These are phyloP conservation scores for Heteromurus nitidus DNA, from an alignment of 2,888 invertebrate species.

Conservation along the genomic window DNA sequence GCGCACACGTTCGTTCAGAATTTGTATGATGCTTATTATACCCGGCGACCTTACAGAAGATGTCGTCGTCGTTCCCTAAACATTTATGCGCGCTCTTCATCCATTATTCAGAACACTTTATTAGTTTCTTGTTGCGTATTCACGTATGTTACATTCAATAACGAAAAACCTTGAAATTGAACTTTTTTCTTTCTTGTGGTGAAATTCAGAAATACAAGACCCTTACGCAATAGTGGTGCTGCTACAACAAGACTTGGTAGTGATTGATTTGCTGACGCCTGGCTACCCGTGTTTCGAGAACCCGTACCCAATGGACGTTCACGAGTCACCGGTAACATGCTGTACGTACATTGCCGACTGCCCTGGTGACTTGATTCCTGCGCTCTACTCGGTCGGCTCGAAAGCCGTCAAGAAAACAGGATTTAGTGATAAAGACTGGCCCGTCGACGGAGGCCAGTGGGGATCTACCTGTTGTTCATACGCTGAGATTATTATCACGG, in stretches of 20 bases:
- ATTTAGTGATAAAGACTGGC: slow-evolving; percentile 96
- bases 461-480: slow-evolving; percentile 96
- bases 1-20: no score
- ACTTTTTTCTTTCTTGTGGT: neutral
- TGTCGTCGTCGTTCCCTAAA: no score
- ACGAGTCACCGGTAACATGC: slow-evolving; percentile 98
- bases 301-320: slow-evolving; percentile 99
- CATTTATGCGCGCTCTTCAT: no score
- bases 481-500: slow-evolving; percentile 98
- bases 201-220: slow-evolving; percentile 92
- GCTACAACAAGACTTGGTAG: slow-evolving; percentile 97
- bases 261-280: slow-evolving; percentile 94
- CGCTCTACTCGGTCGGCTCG: slow-evolving; percentile 95
- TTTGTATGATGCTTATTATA: no score
- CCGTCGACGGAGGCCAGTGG: slow-evolving; percentile 97
- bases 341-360: slow-evolving; percentile 98
- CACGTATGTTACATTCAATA: no score
- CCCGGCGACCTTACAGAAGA: no score
- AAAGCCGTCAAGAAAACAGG: slow-evolving; percentile 84
- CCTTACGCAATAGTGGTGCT: slow-evolving; percentile 98
- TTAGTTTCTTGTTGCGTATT: no score
- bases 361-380: slow-evolving; percentile 97
- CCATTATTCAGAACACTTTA: no score
- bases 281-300: slow-evolving; percentile 99
- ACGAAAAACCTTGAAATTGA: no score